phyloP scores from a whole-genome alignment of 2,113 vertebrate genomes.

The Hyaena hyaena region DNA sequence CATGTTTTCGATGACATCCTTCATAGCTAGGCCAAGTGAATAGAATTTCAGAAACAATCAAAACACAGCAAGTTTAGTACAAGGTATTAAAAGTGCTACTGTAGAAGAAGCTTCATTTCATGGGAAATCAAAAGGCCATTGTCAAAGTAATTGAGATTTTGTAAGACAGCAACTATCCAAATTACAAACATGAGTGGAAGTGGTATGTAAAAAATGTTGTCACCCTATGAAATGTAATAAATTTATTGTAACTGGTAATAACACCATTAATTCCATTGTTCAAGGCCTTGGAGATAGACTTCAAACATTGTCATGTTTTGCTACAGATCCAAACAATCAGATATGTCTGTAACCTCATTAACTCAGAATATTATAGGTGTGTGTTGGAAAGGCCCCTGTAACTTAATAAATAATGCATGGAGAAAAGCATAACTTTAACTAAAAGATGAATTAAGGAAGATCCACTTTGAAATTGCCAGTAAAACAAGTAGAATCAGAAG shows the following conservation, averaged over 20 bases:
- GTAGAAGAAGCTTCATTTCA: slow-evolving; percentile 14
- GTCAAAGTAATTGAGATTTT: slow-evolving; percentile 11
- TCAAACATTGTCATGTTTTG: background rate
- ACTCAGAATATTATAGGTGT: slow-evolving; percentile 2
- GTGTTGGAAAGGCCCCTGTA: background rate
- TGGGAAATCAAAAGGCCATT: slow-evolving; percentile 32
- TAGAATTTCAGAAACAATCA: slow-evolving; percentile 32
- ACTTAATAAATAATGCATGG: slow-evolving; percentile 3
- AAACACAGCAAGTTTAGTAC: background rate
- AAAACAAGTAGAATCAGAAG: background rate
- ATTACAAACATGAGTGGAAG: background rate
- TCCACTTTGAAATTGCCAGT: slow-evolving; percentile 12
- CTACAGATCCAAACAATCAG: background rate
- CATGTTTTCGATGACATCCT: background rate
- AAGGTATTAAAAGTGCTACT: background rate
- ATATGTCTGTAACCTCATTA: background rate
- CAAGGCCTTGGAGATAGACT: background rate
- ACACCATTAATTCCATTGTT: slow-evolving; percentile 9
- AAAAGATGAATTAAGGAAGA: background rate
- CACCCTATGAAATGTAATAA: background rate
- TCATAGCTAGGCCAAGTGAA: background rate
- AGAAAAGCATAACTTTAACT: background rate
- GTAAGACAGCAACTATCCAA: background rate
- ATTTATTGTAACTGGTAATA: background rate
- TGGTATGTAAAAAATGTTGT: background rate